Evolutionary conservation across 2,113 vertebrate genomes (phyloP).

Genomic region (Peromyscus maniculatus): DNA sequence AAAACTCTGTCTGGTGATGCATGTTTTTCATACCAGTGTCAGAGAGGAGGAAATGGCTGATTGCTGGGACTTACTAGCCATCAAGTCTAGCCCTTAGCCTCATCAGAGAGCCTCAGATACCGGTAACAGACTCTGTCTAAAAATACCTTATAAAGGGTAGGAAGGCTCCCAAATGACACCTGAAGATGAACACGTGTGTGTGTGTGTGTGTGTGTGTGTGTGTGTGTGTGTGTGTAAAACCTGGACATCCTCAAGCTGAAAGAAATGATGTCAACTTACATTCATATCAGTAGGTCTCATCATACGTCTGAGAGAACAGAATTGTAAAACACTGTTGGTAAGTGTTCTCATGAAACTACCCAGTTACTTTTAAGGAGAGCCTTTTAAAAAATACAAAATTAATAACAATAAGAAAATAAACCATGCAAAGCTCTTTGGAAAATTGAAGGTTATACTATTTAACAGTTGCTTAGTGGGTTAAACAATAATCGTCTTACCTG

Average conservation of each 20-base stretch:
- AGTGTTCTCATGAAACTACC: not conserved
- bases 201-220: too few relatives aligned
- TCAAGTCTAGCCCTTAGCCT: not conserved
- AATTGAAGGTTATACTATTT: not conserved
- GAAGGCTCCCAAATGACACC: not conserved
- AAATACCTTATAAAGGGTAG: not conserved
- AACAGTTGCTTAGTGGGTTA: not conserved
- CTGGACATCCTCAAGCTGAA: not conserved
- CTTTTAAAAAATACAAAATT: not conserved
- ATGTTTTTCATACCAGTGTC: not conserved
- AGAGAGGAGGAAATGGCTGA: not conserved
- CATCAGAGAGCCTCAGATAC: not conserved
- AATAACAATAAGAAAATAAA: not conserved
- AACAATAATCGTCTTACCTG: not conserved
- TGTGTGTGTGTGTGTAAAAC: too few relatives aligned
- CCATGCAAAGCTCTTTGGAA: not conserved
- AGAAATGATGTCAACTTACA: not conserved
- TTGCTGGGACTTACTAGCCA: not conserved
- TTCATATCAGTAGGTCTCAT: not conserved
- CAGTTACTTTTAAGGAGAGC: not conserved
- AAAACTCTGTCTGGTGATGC: not conserved
- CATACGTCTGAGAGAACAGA: not conserved
- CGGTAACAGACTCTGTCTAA: not conserved
- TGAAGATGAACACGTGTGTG: not conserved
- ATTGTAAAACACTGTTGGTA: not conserved